Percentiles rank a stretch among this genome's conserved stretches.
Conservation (phyloP, 2,888 invertebrate species). For the Dynastes grantii region DNA sequence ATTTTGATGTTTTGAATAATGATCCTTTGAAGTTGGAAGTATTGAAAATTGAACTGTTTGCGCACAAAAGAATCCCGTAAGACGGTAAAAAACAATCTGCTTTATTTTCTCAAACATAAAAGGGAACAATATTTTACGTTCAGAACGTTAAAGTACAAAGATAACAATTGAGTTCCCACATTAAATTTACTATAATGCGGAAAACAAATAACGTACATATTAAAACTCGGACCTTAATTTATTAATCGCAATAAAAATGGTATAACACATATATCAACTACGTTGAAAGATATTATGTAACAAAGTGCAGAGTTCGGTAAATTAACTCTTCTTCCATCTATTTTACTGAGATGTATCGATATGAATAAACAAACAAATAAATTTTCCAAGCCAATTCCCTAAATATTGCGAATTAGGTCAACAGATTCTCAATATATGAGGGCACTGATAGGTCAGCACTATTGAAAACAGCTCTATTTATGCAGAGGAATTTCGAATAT, state of each 20-base stretch:
- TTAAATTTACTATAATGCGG: neutral
- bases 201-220: neutral
- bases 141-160: slow-evolving; percentile 10
- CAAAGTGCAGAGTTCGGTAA: too few species aligned
- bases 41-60: slow-evolving; percentile 33
- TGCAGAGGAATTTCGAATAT: slow-evolving; percentile 4
- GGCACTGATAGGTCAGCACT: slow-evolving; percentile 32
- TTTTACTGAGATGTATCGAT: slow-evolving; percentile 4
- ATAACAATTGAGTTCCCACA: neutral
- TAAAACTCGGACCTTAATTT: neutral
- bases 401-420: slow-evolving; percentile 38
- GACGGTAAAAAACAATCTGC: slow-evolving; percentile 34
- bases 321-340: neutral
- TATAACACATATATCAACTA: too few species aligned
- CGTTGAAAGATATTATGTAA: too few species aligned
- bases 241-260: neutral
- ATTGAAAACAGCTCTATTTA: slow-evolving; percentile 6
- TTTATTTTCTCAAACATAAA: slow-evolving; percentile 29
- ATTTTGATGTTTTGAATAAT: slow-evolving; percentile 41
- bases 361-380: slow-evolving; percentile 45
- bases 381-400: slow-evolving; percentile 12
- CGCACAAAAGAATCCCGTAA: slow-evolving; percentile 32
- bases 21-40: slow-evolving; percentile 36
- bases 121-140: slow-evolving; percentile 18
- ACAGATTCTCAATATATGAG: slow-evolving; percentile 27